Conservation (phyloP, 2,113 vertebrate species). For the Gadus chalcogrammus region DNA sequence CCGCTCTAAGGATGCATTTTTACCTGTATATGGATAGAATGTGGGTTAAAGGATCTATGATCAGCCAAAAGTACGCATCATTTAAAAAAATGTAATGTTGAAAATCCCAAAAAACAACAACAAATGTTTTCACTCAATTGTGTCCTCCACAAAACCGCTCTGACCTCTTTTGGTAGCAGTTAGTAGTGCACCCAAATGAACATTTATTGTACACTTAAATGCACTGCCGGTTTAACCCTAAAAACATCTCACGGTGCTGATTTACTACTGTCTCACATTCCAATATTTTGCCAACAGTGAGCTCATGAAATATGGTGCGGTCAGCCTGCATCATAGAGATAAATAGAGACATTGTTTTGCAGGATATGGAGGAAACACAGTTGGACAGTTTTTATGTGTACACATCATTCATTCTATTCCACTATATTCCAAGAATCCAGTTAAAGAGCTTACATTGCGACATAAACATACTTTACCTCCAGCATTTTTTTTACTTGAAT, state of each 20-base stretch:
- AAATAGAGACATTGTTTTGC: not conserved
- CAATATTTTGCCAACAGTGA: not conserved
- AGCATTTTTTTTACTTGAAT: no score
- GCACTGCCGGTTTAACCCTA: no score
- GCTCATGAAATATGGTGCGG: not conserved
- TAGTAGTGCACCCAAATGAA: conserved; percentile 11
- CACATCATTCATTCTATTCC: no score
- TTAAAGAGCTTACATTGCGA: no score
- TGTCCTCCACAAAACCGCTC: conserved; percentile 1
- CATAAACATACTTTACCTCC: no score
- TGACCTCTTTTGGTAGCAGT: conserved; percentile 25
- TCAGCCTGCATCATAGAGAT: not conserved
- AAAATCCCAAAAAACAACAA: no score
- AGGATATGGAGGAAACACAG: not conserved
- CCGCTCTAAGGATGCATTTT: no score
- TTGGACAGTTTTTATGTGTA: not conserved
- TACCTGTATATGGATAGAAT: no score
- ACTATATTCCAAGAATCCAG: no score
- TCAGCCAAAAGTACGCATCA: not conserved
- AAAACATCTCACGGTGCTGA: no score
- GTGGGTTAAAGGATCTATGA: not conserved
- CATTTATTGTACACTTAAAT: no score
- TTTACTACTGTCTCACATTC: not conserved
- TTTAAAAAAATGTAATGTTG: not conserved
- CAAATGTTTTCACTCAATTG: no score